These are phyloP conservation scores for Drosophila sucinea DNA, from an alignment of 1,140 invertebrate genomes.

Conservation along the genomic window DNA sequence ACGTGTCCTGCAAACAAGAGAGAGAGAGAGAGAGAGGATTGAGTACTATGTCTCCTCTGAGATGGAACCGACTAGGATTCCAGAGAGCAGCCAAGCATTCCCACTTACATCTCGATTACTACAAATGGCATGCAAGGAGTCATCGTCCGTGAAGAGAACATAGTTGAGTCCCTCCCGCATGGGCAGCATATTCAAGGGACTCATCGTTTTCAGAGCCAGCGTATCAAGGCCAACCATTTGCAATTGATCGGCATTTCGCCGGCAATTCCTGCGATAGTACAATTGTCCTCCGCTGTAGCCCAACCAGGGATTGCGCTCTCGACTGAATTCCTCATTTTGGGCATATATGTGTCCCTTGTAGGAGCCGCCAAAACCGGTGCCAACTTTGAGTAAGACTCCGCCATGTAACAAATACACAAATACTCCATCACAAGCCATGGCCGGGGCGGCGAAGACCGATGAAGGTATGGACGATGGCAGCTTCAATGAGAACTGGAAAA, in stretches of 20 bases:
- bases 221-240: constrained; percentile 79
- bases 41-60: no score
- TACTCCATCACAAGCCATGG: constrained; percentile 93
- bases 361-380: constrained; percentile 95
- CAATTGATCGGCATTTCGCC: constrained; percentile 71
- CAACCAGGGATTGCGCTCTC: constrained; percentile 90
- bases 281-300: constrained; percentile 88
- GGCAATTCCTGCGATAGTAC: constrained; percentile 76
- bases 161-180: constrained; percentile 80
- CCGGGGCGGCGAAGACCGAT: constrained; percentile 78
- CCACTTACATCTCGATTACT: constrained; percentile 79
- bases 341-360: constrained; percentile 93
- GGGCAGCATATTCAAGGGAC: constrained; percentile 70
- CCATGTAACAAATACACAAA: constrained; percentile 93
- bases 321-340: constrained; percentile 90
- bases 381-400: constrained; percentile 93
- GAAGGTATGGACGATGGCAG: constrained; percentile 21
- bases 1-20: constrained; percentile 55
- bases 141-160: constrained; percentile 81
- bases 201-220: constrained; percentile 70
- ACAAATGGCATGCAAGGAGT: constrained; percentile 82
- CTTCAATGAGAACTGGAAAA: constrained; percentile 64
- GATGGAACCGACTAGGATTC: no score
- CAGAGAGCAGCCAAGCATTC: no score
- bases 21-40: no score